These are phyloP conservation scores for Papilio aristodemus DNA, from an alignment of 1,140 invertebrate genomes.

Conservation along the genomic window DNA sequence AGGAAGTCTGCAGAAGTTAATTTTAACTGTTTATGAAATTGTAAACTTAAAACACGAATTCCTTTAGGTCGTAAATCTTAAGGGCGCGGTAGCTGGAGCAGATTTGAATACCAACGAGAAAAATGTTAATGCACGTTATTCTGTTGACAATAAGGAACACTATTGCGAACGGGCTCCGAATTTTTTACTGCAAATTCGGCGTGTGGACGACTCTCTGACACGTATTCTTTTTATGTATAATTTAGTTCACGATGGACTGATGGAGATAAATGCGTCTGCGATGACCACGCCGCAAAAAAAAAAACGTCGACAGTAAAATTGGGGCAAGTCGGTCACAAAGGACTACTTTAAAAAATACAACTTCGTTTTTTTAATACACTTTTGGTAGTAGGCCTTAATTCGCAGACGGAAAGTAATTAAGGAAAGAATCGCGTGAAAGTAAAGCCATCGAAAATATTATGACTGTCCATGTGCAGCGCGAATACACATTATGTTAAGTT, in stretches of 20 bases:
- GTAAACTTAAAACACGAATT: conserved; percentile 22
- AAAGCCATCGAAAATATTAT: conserved; percentile 29
- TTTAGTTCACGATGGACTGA: conserved; percentile 57
- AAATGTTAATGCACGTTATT: conserved; percentile 9
- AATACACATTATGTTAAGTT: conserved; percentile 5
- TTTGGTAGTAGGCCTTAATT: conserved; percentile 48
- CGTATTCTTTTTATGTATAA: conserved; percentile 50
- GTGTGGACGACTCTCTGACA: conserved; percentile 37
- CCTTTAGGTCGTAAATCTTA: conserved; percentile 24
- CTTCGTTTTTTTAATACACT: conserved; percentile 37
- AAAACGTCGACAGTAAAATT: conserved; percentile 59
- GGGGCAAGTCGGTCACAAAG: conserved; percentile 57
- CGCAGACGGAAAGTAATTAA: conserved; percentile 59
- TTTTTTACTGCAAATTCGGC: conserved; percentile 38
- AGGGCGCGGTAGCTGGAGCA: conserved; percentile 4
- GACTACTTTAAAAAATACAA: conserved; percentile 48
- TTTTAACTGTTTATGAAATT: conserved; percentile 11
- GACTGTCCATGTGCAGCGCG: conserved; percentile 7
- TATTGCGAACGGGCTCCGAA: not conserved
- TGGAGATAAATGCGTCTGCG: conserved; percentile 63
- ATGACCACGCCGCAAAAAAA: conserved; percentile 55
- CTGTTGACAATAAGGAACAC: conserved; percentile 15
- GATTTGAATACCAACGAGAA: conserved; percentile 29
- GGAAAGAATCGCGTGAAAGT: conserved; percentile 52
- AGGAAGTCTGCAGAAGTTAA: conserved; percentile 26